These are phyloP conservation scores for Agriotes lineatus DNA, from an alignment of 2,888 invertebrate genomes.

Conservation along the genomic window DNA sequence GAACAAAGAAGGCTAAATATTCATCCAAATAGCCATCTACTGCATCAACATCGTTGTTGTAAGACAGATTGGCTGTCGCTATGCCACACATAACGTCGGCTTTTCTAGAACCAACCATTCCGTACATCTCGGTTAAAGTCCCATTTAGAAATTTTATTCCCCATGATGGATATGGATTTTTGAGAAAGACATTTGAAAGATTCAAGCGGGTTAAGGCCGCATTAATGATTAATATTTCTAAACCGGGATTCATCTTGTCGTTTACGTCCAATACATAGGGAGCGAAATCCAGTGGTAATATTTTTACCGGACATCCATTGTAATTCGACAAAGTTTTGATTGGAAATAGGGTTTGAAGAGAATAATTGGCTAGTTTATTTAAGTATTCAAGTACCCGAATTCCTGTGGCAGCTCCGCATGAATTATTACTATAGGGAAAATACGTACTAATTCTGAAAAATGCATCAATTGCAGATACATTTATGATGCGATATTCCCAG, in stretches of 20 bases:
- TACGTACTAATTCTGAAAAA: background rate
- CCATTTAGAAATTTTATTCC: slow-evolving; percentile 58
- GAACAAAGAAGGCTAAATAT: slow-evolving; percentile 71
- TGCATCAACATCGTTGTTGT: slow-evolving; percentile 70
- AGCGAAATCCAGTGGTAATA: slow-evolving; percentile 37
- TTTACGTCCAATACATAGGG: slow-evolving; percentile 48
- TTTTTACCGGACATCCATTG: slow-evolving; percentile 42
- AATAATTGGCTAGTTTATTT: background rate
- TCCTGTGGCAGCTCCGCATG: background rate
- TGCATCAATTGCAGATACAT: background rate
- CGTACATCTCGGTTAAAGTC: slow-evolving; percentile 65
- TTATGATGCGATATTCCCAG: background rate
- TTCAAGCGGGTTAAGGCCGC: slow-evolving; percentile 45
- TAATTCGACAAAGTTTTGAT: slow-evolving; percentile 27
- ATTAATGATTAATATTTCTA: slow-evolving; percentile 46
- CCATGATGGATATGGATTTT: slow-evolving; percentile 22
- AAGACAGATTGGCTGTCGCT: slow-evolving; percentile 71
- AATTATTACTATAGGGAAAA: background rate
- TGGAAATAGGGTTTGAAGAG: background rate
- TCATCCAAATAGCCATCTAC: slow-evolving; percentile 70
- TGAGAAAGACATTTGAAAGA: slow-evolving; percentile 42
- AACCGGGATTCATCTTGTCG: slow-evolving; percentile 44
- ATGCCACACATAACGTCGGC: slow-evolving; percentile 72
- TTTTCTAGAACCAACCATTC: slow-evolving; percentile 52
- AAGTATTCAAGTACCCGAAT: background rate